These are phyloP conservation scores for Apodemus agrarius DNA, from an alignment of 2,797 vertebrate species.

Conservation along the genomic window DNA sequence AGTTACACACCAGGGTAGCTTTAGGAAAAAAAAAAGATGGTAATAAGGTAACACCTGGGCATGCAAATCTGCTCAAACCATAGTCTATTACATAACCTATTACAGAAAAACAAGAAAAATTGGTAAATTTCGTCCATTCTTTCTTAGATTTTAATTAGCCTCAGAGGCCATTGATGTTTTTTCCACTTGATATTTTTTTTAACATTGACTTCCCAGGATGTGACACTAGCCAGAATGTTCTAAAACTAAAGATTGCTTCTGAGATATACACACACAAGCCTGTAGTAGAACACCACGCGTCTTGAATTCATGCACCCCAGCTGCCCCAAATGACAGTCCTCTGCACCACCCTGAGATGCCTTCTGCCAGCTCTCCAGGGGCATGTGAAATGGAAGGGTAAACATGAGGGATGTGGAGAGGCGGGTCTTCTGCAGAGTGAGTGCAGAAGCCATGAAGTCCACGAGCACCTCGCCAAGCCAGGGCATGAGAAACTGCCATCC, in stretches of 20 bases:
- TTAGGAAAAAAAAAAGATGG: neutral
- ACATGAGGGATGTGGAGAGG: neutral
- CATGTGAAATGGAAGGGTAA: neutral
- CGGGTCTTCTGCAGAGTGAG: neutral
- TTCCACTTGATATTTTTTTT: neutral
- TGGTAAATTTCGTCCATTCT: neutral
- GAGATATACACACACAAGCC: rapidly evolving
- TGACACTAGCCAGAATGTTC: neutral
- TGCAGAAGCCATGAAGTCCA: neutral
- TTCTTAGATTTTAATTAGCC: neutral
- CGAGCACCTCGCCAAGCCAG: rapidly evolving
- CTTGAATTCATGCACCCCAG: neutral
- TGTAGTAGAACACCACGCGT: neutral
- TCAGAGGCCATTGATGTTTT: neutral
- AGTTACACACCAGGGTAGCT: neutral
- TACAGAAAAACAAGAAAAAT: neutral
- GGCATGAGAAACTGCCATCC: neutral
- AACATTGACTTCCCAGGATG: neutral
- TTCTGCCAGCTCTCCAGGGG: neutral
- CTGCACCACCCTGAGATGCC: neutral
- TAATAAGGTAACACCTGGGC: neutral
- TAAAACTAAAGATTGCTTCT: neutral
- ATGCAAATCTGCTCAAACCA: neutral
- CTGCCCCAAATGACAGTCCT: neutral
- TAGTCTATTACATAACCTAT: neutral